These are phyloP conservation scores for Hecatera dysodea DNA, from an alignment of 2,888 invertebrate species.

Conservation along the genomic window DNA sequence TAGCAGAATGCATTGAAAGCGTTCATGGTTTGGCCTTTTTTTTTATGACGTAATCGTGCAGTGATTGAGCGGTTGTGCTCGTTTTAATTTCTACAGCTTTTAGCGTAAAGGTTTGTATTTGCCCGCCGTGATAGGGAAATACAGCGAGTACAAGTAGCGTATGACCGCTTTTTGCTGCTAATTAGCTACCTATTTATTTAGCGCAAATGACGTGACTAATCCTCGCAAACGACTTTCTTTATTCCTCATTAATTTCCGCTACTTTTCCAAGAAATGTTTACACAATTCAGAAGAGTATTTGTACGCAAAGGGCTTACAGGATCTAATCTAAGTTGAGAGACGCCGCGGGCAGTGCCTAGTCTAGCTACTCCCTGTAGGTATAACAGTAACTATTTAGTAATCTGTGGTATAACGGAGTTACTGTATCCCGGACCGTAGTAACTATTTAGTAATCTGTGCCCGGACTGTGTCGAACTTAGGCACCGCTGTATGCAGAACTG, in stretches of 20 bases:
- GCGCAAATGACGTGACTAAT: background rate
- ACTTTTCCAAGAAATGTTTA: constrained; percentile 4
- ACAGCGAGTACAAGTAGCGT: background rate
- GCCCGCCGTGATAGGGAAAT: too few relatives aligned
- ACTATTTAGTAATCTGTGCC: too few relatives aligned
- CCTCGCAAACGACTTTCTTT: background rate
- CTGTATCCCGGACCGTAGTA: constrained; percentile 42
- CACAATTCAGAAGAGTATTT: constrained; percentile 10
- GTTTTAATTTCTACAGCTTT: too few relatives aligned
- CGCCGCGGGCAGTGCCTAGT: constrained; percentile 42
- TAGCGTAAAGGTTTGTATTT: background rate
- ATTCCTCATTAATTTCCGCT: background rate
- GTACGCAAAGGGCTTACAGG: constrained; percentile 10
- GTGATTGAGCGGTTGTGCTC: background rate
- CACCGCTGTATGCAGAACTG: constrained; percentile 55
- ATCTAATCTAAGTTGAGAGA: constrained; percentile 43
- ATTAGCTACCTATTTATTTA: background rate
- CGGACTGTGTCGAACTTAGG: constrained; percentile 35
- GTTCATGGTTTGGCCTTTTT: background rate
- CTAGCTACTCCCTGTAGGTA: constrained; percentile 9
- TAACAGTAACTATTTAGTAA: too few relatives aligned
- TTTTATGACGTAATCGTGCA: background rate
- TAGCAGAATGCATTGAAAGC: background rate
- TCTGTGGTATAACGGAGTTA: constrained; percentile 24
- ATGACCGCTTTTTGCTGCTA: background rate